Percentiles rank a stretch among this genome's conserved stretches.
Evolutionary conservation across 1,140 invertebrate genomes (phyloP).

Genomic region (Mya arenaria): DNA sequence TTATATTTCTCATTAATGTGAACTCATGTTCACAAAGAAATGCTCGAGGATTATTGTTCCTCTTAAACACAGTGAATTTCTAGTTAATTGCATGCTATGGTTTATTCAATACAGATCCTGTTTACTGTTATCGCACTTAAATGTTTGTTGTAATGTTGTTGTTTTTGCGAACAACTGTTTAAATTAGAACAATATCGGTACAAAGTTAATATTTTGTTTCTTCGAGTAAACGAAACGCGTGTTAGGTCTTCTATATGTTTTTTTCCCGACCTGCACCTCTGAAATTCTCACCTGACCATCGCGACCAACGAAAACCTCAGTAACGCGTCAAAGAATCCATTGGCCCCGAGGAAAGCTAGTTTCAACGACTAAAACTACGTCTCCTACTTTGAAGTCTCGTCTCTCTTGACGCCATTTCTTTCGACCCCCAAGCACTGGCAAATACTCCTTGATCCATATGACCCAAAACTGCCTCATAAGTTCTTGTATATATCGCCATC

Average conservation of each 20-base stretch:
- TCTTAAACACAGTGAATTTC: too few species aligned
- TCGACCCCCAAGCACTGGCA: conserved; percentile 14
- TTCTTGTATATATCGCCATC: conserved; percentile 47
- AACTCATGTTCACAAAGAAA: too few species aligned
- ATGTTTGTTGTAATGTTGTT: too few species aligned
- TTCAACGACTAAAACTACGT: conserved; percentile 41
- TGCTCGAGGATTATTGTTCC: too few species aligned
- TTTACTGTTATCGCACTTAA: too few species aligned
- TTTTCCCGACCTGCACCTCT: conserved; percentile 5
- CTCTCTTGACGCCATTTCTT: conserved; percentile 46
- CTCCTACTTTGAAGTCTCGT: conserved; percentile 23
- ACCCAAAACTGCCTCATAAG: conserved; percentile 52
- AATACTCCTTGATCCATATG: conserved; percentile 37
- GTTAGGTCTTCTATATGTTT: conserved; percentile 13
- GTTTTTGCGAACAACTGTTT: too few species aligned
- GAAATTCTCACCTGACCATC: conserved; percentile 12
- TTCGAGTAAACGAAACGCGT: too few species aligned
- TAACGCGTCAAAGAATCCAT: conserved; percentile 5
- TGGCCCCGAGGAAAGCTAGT: background rate
- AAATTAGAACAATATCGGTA: too few species aligned
- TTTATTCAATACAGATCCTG: too few species aligned
- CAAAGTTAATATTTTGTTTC: too few species aligned
- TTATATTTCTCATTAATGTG: too few species aligned
- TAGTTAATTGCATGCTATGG: too few species aligned
- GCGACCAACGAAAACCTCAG: background rate